Base-by-base conservation (phyloP, 2,113 vertebrate species). In the Gymnorhina tibicen region DNA sequence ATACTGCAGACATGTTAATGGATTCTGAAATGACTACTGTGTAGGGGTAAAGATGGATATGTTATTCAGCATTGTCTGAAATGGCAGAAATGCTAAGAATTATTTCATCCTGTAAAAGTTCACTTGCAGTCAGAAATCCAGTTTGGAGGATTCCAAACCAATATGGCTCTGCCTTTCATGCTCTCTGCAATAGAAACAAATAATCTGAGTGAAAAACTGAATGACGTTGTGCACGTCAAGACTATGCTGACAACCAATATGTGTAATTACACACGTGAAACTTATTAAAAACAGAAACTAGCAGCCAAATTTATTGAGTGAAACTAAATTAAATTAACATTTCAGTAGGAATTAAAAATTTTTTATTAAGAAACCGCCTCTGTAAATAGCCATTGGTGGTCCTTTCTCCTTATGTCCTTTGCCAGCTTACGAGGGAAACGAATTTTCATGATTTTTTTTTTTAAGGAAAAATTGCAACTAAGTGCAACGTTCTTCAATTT, bases 111-210 rank as follows among this genome's bases (percentile, higher is more conserved):
- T 91, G 55, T 55, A 67, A 67, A 91, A 90, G 47, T 68, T 93
- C 69, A 85, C 53, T 92, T 92, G 78, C 93, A 85, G 79, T 93
- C 62, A 96, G 70, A 93, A 92, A 91, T 85, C 75, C 89, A 83
- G 24, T 93, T 82, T 87, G 88, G 91, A 87, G 56, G 82, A 87
- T 78, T 90, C 35, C 83, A 90, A 95, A 88, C 63, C 46, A 91
- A 77, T 69, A 68, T 49, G 50, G 77, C n/a, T 91, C 73, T 95
- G 89, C 73, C 47, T 91, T 86, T 92, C 84, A 89, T 74, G 76
- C n/a, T 81, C 37, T 91, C 86, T 95, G 76, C 84, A 91, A 92
- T 5, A 86, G 72, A 92, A 92, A 95, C 59, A 91, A 79, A 90
- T 53, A 85, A 73, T 69, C 63, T 75, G 60, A 92, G 46, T 83